These are phyloP conservation scores for Lysandra bellargus DNA, from an alignment of 2,888 invertebrate species.

Conservation along the genomic window DNA sequence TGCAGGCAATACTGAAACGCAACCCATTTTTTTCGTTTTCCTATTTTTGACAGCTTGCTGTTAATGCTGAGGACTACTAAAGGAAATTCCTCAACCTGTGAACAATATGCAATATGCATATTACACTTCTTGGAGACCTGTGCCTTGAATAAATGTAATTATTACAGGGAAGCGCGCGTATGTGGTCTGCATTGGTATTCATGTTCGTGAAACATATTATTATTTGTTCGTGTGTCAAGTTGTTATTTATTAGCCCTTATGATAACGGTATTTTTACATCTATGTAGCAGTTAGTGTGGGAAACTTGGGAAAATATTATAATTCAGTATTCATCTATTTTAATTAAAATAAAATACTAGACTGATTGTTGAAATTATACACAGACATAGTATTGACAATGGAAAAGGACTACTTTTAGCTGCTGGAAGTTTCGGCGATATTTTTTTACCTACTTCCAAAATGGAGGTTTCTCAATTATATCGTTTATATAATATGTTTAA, in stretches of 20 bases:
- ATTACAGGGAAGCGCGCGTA: constrained; percentile 1
- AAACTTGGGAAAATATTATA: neutral
- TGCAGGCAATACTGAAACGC: no score
- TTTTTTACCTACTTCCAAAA: no score
- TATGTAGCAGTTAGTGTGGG: neutral
- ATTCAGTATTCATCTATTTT: neutral
- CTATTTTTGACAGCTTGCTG: no score
- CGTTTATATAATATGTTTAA: no score
- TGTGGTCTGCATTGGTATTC: constrained; percentile 21
- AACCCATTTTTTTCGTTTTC: no score
- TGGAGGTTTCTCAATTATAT: no score
- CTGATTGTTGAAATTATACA: no score
- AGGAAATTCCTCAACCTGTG: no score
- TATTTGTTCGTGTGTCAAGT: neutral
- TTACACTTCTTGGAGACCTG: neutral
- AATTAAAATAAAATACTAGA: neutral
- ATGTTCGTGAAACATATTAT: neutral
- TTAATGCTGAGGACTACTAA: no score
- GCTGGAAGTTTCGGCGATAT: no score
- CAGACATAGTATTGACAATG: no score
- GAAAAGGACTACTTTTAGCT: no score
- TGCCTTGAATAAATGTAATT: constrained; percentile 10
- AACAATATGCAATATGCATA: neutral
- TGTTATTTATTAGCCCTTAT: neutral
- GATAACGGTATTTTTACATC: neutral